phyloP scores from a whole-genome alignment of 2,113 vertebrate species.

The Mesitornis unicolor region DNA sequence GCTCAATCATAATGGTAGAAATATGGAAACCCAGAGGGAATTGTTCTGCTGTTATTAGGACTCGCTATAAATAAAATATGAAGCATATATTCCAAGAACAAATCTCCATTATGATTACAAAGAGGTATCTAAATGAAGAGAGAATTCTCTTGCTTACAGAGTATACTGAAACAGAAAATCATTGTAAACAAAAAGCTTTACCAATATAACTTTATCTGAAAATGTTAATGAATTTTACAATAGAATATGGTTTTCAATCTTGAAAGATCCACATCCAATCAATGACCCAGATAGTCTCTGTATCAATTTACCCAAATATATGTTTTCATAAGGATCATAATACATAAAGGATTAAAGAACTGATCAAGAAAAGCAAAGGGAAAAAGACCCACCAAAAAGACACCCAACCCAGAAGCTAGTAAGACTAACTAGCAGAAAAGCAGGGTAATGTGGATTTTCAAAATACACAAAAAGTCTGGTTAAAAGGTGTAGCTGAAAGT shows the following conservation, averaged over 20 bases:
- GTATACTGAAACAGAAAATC: neutral
- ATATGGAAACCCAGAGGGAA: conserved; percentile 44
- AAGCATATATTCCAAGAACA: conserved; percentile 62
- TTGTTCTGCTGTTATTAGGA: conserved; percentile 55
- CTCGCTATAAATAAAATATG: conserved; percentile 67
- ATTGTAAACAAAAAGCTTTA: neutral
- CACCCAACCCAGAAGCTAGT: neutral
- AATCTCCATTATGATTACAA: conserved; percentile 58
- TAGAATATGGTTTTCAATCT: neutral
- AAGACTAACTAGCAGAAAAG: neutral
- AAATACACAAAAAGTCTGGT: neutral
- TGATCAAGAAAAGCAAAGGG: neutral
- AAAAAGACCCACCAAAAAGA: neutral
- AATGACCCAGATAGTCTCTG: neutral
- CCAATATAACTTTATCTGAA: neutral
- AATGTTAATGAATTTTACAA: neutral
- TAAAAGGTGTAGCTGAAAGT: neutral
- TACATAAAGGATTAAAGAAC: neutral
- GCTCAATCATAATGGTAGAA: conserved; percentile 26
- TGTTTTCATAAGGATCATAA: neutral
- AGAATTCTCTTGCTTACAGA: conserved; percentile 31
- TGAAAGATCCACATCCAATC: neutral
- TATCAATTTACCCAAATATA: neutral
- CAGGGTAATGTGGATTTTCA: neutral
- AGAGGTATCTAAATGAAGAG: conserved; percentile 40